Base-by-base conservation (phyloP, 2,888 invertebrate genomes). In the Drosophila falleni region DNA sequence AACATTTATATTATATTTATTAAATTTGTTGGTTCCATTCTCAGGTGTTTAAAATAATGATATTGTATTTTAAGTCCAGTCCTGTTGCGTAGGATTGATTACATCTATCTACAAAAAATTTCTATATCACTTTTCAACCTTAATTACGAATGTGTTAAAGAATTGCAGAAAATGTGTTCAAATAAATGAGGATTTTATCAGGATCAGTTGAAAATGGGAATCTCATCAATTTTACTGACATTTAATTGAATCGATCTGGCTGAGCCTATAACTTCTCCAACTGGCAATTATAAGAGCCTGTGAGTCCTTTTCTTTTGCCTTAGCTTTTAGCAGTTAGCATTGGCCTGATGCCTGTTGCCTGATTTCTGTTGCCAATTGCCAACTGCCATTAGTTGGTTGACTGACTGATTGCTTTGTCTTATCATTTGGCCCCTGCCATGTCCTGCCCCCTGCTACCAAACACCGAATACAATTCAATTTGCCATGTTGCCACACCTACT, bases 401-500 rank as follows among this genome's bases (percentile, higher is more conserved):
- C 71, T 88, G 89, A 87, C 84, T 84, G 89, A 84, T 89, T 89
- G 84, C 84, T 89, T 89, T 84, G 89, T 89, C 87, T 89, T 87
- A 83, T 87, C 89, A 62, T 67, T 37, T 59, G 62, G 61, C 59
- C 46, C 35, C 42, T 47, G 42, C 26, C 15, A 23, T 33, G 13
- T 23, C 10, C 41, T 8, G 33, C 54, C 47, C 56, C 56, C 10
- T 54, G 31, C 56, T 50, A n/a, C 47, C 49, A 35, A 77, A 67
- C 71, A 73, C 70, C 84, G 67, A 80, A 84, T 86, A 84, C 84
- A 89, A 89, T 89, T 84, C 84, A 84, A 84, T 84, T 84, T 87
- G 71, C 68, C 44, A 58, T 66, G 71, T 53, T 80, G 88, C 83
- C 82, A 85, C 83, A 69, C 86, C 83, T 82, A 68, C 64, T 23